phyloP scores from a whole-genome alignment of 1,140 invertebrate genomes.

The Nasonia giraulti region DNA sequence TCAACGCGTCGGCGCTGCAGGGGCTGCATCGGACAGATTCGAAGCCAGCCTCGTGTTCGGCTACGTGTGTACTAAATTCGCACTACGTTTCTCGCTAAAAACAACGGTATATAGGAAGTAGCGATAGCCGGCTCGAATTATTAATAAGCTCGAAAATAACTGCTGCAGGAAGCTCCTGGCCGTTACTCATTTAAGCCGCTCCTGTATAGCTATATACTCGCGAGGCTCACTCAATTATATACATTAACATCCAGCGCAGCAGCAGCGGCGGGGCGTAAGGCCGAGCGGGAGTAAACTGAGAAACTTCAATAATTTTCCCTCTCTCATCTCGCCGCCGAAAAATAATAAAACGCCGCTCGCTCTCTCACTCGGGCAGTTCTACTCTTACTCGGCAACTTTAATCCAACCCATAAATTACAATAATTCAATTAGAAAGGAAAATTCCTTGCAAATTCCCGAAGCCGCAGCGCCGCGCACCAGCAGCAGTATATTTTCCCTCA shows the following conservation, averaged over 20 bases:
- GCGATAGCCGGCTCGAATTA: too few species aligned
- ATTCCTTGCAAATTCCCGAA: conserved; percentile 27
- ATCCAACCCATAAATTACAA: conserved; percentile 50
- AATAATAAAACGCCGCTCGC: not conserved
- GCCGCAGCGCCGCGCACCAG: not conserved
- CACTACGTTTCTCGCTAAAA: too few species aligned
- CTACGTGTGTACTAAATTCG: too few species aligned
- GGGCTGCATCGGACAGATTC: too few species aligned
- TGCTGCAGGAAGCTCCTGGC: too few species aligned
- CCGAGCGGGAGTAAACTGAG: not conserved
- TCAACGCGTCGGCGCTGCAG: not conserved
- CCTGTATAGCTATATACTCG: too few species aligned
- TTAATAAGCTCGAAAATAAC: too few species aligned
- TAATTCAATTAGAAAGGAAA: conserved; percentile 50
- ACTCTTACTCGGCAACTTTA: conserved; percentile 16
- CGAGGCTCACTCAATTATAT: not conserved
- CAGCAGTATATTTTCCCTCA: conserved; percentile 34
- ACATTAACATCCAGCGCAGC: not conserved
- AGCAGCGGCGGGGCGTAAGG: not conserved
- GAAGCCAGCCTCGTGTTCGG: too few species aligned
- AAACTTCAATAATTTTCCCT: not conserved
- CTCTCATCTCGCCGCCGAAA: not conserved
- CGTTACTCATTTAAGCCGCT: too few species aligned
- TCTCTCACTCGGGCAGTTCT: not conserved
- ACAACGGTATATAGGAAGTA: too few species aligned